phyloP scores from a whole-genome alignment of 2,113 vertebrate genomes.

The Furnarius figulus region DNA sequence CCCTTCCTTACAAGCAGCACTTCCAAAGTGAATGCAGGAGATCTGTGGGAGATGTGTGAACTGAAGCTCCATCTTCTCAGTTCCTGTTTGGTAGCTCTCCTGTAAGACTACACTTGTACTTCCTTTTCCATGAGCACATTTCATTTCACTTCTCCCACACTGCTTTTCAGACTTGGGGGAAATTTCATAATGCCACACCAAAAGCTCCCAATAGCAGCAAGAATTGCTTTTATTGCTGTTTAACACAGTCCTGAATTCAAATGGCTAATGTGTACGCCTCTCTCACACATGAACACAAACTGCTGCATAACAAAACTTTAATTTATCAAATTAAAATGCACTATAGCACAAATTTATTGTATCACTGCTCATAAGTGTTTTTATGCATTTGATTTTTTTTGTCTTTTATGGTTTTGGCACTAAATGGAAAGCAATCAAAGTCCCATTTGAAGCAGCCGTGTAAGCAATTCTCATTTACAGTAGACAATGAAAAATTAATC shows the following conservation, averaged over 20 bases:
- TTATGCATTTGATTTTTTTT: neutral
- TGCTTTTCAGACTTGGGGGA: neutral
- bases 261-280: neutral
- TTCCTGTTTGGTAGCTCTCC: neutral
- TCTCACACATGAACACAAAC: neutral
- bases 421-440: slow-evolving; percentile 35
- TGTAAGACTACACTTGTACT: neutral
- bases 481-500: slow-evolving; percentile 77
- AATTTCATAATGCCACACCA: neutral
- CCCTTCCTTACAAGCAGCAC: neutral
- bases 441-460: slow-evolving; percentile 42
- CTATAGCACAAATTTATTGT: neutral
- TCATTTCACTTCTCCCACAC: neutral
- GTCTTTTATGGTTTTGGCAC: slow-evolving; percentile 60
- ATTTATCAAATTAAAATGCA: slow-evolving; percentile 42
- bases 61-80: neutral
- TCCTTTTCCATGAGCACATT: neutral
- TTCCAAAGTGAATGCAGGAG: neutral
- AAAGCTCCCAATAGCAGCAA: neutral
- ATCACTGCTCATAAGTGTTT: neutral
- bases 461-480: slow-evolving; percentile 60
- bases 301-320: neutral
- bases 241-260: neutral
- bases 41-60: neutral
- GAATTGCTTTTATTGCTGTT: neutral